Conservation (phyloP, 2,888 invertebrate genomes). For the Drosophila prostipennis region DNA sequence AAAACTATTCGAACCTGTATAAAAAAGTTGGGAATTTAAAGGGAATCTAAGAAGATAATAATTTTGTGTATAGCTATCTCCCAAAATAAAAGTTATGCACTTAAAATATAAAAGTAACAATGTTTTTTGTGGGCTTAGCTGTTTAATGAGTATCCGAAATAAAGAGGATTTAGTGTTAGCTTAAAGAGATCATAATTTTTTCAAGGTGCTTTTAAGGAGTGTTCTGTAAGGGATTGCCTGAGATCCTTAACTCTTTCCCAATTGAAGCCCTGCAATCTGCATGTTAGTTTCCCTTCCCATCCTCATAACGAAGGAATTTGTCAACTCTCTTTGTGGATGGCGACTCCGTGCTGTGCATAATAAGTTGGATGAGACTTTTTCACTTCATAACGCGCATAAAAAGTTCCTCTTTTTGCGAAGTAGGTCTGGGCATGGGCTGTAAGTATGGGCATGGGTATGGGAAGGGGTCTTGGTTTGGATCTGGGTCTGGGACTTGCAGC, state of each 20-base stretch:
- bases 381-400: conserved; percentile 44
- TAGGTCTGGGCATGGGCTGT: conserved; percentile 32
- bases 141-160: no score
- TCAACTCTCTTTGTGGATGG: conserved; percentile 25
- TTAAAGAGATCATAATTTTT: not conserved
- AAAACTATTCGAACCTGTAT: no score
- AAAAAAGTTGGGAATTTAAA: no score
- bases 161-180: no score
- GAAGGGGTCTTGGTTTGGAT: conserved; percentile 39
- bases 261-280: not conserved
- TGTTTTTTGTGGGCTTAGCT: no score
- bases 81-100: no score
- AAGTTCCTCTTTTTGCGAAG: conserved; percentile 30
- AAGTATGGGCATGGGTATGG: conserved; percentile 35
- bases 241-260: conserved; percentile 11
- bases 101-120: no score
- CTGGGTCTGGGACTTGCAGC: conserved; percentile 24
- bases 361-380: conserved; percentile 48
- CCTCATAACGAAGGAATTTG: conserved; percentile 30
- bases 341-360: conserved; percentile 53
- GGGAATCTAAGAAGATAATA: no score
- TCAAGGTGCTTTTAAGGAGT: not conserved
- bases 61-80: no score
- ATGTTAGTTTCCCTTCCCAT: not conserved
- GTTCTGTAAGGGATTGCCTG: not conserved